Percentiles rank a stretch among this genome's conserved stretches.
phyloP scores from a whole-genome alignment of 1,140 invertebrate species.

The Drosophila bifasciata region DNA sequence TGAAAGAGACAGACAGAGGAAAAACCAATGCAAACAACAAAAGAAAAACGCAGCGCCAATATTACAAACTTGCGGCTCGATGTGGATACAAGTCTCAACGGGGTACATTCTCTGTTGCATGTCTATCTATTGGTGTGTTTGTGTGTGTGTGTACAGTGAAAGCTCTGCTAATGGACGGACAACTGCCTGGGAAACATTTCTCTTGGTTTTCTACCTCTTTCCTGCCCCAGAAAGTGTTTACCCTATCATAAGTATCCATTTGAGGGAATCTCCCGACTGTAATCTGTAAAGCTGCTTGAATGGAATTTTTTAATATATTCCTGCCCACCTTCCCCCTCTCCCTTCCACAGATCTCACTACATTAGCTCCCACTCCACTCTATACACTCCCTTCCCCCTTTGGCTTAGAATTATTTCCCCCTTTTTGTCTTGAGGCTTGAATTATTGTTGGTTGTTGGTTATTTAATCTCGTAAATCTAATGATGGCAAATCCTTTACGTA shows the following conservation, averaged over 20 bases:
- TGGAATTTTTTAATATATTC: slow-evolving; percentile 43
- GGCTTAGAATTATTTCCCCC: slow-evolving; percentile 6
- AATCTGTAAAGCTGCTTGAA: slow-evolving; percentile 6
- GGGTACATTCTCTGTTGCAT: neutral
- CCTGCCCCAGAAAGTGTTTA: too few species aligned
- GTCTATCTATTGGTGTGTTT: too few species aligned
- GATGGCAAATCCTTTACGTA: slow-evolving; percentile 44
- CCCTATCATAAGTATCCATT: too few species aligned
- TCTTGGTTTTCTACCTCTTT: too few species aligned
- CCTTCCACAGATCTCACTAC: slow-evolving; percentile 5
- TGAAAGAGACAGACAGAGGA: neutral
- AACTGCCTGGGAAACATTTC: too few species aligned
- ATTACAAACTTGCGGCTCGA: slow-evolving; percentile 26
- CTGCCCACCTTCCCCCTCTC: slow-evolving; percentile 6
- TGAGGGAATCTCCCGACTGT: too few species aligned
- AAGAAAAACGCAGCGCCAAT: slow-evolving; percentile 24
- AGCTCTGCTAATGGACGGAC: too few species aligned
- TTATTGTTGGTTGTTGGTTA: slow-evolving; percentile 34
- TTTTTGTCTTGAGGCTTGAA: slow-evolving; percentile 18
- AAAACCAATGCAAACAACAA: slow-evolving; percentile 6
- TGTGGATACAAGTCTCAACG: slow-evolving; percentile 18
- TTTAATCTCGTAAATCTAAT: slow-evolving; percentile 50
- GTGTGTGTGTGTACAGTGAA: neutral
- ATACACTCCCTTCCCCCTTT: neutral
- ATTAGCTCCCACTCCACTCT: neutral